These are phyloP conservation scores for Suncus etruscus DNA, from an alignment of 2,113 vertebrate genomes.

Conservation along the genomic window DNA sequence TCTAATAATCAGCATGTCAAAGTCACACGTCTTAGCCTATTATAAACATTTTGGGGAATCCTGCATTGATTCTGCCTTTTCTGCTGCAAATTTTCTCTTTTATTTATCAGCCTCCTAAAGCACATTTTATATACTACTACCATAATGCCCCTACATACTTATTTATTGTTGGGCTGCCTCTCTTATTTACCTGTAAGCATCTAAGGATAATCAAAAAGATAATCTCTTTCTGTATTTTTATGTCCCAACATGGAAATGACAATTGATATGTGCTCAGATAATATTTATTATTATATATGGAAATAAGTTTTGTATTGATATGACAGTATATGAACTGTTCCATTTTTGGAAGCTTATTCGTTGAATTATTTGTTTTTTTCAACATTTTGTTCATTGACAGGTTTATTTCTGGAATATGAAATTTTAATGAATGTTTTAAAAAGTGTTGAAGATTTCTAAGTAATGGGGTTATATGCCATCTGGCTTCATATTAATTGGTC, in stretches of 20 bases:
- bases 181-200: constrained; percentile 47
- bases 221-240: background rate
- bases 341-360: constrained; percentile 45
- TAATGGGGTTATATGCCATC: constrained; percentile 32
- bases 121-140: background rate
- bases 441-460: constrained; percentile 63
- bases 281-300: background rate
- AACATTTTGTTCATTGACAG: constrained; percentile 58
- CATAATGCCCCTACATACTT: background rate
- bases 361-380: constrained; percentile 5
- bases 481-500: constrained; percentile 73
- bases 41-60: background rate
- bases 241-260: constrained; percentile 40
- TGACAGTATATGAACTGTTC: constrained; percentile 6
- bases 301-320: constrained; percentile 45
- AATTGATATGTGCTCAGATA: background rate
- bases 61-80: background rate
- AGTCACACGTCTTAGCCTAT: background rate
- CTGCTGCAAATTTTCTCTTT: constrained; percentile 4
- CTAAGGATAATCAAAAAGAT: background rate
- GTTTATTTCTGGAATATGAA: constrained; percentile 6
- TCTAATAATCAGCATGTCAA: background rate
- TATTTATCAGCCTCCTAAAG: background rate
- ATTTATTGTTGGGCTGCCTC: constrained; percentile 5
- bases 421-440: constrained; percentile 48